Evolutionary conservation across 2,888 invertebrate species (phyloP).

Genomic region (Pinctada fucata): DNA sequence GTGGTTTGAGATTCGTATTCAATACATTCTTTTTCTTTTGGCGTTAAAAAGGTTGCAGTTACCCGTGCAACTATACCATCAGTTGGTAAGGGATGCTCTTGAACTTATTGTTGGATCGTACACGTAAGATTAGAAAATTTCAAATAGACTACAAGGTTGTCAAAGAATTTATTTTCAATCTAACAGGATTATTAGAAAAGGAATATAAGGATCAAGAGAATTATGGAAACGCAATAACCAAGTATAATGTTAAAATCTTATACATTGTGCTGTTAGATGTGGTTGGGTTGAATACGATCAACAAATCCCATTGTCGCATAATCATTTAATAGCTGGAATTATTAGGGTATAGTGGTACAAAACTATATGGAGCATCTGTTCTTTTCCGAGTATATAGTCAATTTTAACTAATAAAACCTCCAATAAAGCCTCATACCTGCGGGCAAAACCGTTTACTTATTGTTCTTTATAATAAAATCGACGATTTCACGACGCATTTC

Average conservation of each 20-base stretch:
- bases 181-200: too few species aligned
- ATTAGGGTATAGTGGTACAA: constrained; percentile 9
- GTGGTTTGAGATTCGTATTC: too few species aligned
- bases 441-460: constrained; percentile 4
- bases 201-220: too few species aligned
- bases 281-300: background rate
- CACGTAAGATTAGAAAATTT: too few species aligned
- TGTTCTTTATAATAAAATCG: background rate
- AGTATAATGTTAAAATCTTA: background rate
- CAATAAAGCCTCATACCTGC: background rate
- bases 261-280: background rate
- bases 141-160: too few species aligned
- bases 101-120: too few species aligned
- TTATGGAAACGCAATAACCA: background rate
- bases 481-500: background rate
- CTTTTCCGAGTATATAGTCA: background rate
- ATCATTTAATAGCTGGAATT: background rate
- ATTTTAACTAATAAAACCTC: constrained; percentile 9
- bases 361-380: constrained; percentile 15
- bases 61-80: too few species aligned
- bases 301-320: background rate
- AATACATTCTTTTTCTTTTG: too few species aligned
- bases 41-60: too few species aligned
- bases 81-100: too few species aligned
- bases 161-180: too few species aligned